Conservation (phyloP, 2,797 vertebrate genomes). For the Pseudochaenichthys georgianus region DNA sequence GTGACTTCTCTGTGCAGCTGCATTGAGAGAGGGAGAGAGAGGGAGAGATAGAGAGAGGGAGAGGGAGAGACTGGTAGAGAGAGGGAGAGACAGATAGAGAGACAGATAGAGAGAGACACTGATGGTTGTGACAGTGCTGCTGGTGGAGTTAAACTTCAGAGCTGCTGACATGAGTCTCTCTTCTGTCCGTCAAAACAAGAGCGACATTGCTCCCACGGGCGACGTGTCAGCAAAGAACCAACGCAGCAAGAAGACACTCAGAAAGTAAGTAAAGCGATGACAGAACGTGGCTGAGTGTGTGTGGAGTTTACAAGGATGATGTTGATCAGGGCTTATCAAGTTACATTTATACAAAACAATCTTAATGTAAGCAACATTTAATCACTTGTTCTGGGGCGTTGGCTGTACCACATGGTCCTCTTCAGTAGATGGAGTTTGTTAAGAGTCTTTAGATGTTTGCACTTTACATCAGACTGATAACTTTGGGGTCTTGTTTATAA, state of each 20-base stretch:
- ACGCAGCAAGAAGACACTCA: constrained; percentile 53
- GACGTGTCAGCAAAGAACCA: constrained; percentile 72
- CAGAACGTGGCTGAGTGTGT: background rate
- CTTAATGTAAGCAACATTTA: background rate
- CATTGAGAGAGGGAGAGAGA: constrained; percentile 63
- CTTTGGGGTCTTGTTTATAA: background rate
- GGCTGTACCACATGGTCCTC: background rate
- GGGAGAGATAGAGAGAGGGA: constrained; percentile 29
- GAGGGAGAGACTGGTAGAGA: constrained; percentile 48
- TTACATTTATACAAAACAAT: background rate
- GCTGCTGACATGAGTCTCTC: constrained; percentile 70
- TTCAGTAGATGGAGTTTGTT: background rate
- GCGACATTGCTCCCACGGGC: constrained; percentile 42
- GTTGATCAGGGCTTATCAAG: background rate
- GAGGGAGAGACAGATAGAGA: constrained; percentile 10
- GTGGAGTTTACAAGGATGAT: background rate
- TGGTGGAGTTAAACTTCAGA: constrained; percentile 45
- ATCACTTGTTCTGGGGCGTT: background rate
- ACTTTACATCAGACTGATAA: background rate
- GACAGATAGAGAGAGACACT: constrained; percentile 28
- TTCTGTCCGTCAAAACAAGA: constrained; percentile 69
- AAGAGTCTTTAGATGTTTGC: background rate
- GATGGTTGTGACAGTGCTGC: constrained; percentile 55
- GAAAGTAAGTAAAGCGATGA: constrained; percentile 76
- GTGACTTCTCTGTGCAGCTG: constrained; percentile 60